Evolutionary conservation across 2,888 invertebrate genomes (phyloP).

Genomic region (Aethes cnicana): DNA sequence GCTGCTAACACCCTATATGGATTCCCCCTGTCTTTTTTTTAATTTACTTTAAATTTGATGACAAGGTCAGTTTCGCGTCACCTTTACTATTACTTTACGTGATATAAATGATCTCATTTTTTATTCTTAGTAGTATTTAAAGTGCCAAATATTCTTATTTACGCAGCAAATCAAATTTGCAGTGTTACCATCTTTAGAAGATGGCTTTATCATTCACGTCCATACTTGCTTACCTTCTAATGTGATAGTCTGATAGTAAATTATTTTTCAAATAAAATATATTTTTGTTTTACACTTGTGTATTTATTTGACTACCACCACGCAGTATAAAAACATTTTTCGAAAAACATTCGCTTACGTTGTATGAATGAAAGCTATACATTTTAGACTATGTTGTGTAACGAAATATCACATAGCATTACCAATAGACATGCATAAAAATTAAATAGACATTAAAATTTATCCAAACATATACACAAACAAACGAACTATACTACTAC

Average conservation of each 20-base stretch:
- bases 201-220: neutral
- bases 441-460: no score
- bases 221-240: no score
- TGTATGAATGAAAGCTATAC: no score
- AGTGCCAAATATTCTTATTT: conserved; percentile 37
- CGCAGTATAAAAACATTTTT: no score
- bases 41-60: no score
- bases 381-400: no score
- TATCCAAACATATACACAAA: no score
- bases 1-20: conserved; percentile 9
- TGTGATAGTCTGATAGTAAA: conserved; percentile 35
- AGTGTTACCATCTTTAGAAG: conserved; percentile 18
- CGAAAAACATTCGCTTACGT: no score
- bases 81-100: no score
- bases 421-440: neutral
- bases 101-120: conserved; percentile 34
- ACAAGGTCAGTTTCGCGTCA: no score
- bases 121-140: conserved; percentile 23
- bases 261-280: conserved; percentile 48
- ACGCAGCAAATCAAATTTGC: conserved; percentile 39
- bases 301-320: conserved; percentile 28
- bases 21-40: no score
- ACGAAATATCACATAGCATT: neutral
- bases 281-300: conserved; percentile 35
- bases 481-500: no score